Evolutionary conservation across 2,888 invertebrate species (phyloP).

Genomic region (Leucoma salicis): DNA sequence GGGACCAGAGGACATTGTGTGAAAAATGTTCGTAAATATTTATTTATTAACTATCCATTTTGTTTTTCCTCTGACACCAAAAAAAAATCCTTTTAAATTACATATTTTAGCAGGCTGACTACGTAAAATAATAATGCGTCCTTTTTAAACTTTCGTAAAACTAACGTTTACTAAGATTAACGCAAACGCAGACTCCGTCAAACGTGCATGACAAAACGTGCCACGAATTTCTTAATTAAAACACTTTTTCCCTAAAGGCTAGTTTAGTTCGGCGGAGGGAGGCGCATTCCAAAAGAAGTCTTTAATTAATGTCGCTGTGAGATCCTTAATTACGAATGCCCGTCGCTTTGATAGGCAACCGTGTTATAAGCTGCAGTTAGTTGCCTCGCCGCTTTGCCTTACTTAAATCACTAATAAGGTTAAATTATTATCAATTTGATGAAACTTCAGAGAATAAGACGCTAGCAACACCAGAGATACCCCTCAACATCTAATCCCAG

Average conservation of each 20-base stretch:
- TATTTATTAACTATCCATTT: no score
- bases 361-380: constrained; percentile 24
- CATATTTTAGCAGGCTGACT: not conserved
- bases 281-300: constrained; percentile 51
- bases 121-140: constrained; percentile 4
- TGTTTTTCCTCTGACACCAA: no score
- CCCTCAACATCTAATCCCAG: no score
- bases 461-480: no score
- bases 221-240: constrained; percentile 69
- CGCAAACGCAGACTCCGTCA: constrained; percentile 21
- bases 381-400: constrained; percentile 8
- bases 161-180: constrained; percentile 15
- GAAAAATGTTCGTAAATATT: no score
- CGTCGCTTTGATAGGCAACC: constrained; percentile 55
- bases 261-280: constrained; percentile 56
- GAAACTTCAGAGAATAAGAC: no score
- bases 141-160: constrained; percentile 6
- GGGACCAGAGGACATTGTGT: no score
- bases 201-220: constrained; percentile 33
- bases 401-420: constrained; percentile 6
- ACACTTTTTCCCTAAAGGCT: constrained; percentile 63
- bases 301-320: constrained; percentile 75
- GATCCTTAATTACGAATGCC: constrained; percentile 67
- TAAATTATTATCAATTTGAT: constrained; percentile 25
- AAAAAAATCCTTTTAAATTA: no score